Evolutionary conservation across 1,140 invertebrate species (phyloP).

Genomic region (Hestina assimilis): DNA sequence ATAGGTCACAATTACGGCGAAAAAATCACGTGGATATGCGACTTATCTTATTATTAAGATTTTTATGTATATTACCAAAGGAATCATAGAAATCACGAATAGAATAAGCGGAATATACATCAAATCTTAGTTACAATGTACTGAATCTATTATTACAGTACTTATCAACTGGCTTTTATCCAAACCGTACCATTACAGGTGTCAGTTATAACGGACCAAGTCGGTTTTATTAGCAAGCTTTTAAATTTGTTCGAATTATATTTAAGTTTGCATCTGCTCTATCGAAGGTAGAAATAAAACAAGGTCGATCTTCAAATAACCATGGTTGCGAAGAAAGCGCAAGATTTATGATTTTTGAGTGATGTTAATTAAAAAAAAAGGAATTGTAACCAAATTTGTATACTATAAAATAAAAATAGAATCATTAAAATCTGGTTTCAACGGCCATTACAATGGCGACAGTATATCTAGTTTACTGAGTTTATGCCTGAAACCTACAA

Average conservation of each 20-base stretch:
- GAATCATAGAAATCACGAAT: not conserved
- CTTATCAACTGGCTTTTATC: conserved; percentile 15
- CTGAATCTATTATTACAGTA: not conserved
- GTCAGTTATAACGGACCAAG: conserved; percentile 1
- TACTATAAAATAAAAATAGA: too few relatives aligned
- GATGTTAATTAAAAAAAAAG: too few relatives aligned
- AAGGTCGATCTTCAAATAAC: conserved; percentile 17
- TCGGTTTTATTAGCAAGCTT: conserved; percentile 2
- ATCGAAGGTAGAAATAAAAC: conserved; percentile 19
- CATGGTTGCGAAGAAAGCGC: conserved; percentile 8
- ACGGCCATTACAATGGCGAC: too few relatives aligned
- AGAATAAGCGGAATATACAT: not conserved
- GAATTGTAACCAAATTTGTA: too few relatives aligned
- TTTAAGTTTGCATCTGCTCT: conserved; percentile 10
- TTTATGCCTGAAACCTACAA: too few relatives aligned
- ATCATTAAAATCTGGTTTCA: too few relatives aligned
- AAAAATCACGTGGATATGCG: not conserved
- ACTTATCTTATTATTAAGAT: not conserved
- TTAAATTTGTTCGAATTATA: conserved; percentile 10
- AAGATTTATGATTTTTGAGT: conserved; percentile 9
- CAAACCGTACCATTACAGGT: conserved; percentile 11
- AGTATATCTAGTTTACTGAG: too few relatives aligned
- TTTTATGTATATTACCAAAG: not conserved
- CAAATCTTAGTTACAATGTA: conserved; percentile 14
- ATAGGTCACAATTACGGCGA: too few relatives aligned